Evolutionary conservation across 2,113 vertebrate genomes (phyloP).

Genomic region (Cottus gobio): DNA sequence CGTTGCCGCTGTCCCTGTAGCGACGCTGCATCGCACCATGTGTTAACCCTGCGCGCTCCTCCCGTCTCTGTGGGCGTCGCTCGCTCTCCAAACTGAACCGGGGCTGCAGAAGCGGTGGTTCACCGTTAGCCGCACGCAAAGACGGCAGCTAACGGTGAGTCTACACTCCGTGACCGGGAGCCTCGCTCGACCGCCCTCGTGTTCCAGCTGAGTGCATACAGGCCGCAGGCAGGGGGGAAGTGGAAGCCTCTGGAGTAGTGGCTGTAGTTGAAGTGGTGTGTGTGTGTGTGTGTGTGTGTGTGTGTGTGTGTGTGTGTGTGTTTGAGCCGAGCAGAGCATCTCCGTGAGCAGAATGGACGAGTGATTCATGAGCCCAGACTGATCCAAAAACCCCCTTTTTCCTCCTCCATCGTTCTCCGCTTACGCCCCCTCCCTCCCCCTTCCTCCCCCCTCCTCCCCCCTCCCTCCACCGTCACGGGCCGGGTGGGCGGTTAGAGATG

Average conservation of each 20-base stretch:
- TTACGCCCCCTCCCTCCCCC: too few relatives aligned
- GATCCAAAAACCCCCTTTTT: slow-evolving; percentile 38
- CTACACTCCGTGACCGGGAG: slow-evolving; percentile 48
- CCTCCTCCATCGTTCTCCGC: slow-evolving; percentile 30
- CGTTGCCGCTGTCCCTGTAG: slow-evolving; percentile 24
- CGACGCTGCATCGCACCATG: slow-evolving; percentile 32
- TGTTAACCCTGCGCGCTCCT: slow-evolving; percentile 33
- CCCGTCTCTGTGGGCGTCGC: slow-evolving; percentile 29
- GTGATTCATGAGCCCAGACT: slow-evolving; percentile 56
- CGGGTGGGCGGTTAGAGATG: slow-evolving; percentile 30
- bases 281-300: slow-evolving; percentile 9
- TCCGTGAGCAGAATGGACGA: slow-evolving; percentile 35
- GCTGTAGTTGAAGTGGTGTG: slow-evolving; percentile 15
- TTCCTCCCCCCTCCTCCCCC: background rate
- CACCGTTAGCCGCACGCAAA: slow-evolving; percentile 32
- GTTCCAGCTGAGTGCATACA: slow-evolving; percentile 25
- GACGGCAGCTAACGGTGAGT: slow-evolving; percentile 35
- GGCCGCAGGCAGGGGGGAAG: slow-evolving; percentile 32
- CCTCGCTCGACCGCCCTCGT: slow-evolving; percentile 49
- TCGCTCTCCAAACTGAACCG: background rate
- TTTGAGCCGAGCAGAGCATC: slow-evolving; percentile 60
- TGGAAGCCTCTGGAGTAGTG: slow-evolving; percentile 27
- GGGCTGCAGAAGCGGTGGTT: slow-evolving; percentile 45
- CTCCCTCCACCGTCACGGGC: slow-evolving; percentile 21
- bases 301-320: slow-evolving; percentile 18